phyloP scores from a whole-genome alignment of 2,888 invertebrate species.

The Lycocerus yunnanus region DNA sequence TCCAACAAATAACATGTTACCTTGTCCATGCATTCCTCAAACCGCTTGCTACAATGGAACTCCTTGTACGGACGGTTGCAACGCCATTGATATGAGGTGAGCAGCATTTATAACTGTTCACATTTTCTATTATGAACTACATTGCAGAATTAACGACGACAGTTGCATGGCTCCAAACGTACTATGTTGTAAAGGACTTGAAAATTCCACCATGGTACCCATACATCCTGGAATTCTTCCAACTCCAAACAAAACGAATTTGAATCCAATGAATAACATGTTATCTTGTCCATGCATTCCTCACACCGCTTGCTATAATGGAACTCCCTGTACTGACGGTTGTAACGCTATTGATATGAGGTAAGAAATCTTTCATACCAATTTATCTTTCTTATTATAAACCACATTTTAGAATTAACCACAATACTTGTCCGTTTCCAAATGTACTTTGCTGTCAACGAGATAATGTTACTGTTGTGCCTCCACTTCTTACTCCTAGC shows the following conservation, averaged over 20 bases:
- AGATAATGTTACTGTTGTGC: too few species aligned
- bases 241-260: too few species aligned
- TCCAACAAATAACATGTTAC: background rate
- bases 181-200: background rate
- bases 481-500: too few species aligned
- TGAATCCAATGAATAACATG: too few species aligned
- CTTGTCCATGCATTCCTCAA: too few species aligned
- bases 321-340: background rate
- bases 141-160: background rate
- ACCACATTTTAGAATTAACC: background rate
- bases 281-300: background rate
- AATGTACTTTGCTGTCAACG: constrained; percentile 63
- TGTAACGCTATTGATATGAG: background rate
- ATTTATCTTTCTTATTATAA: too few species aligned
- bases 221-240: background rate
- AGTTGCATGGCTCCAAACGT: background rate
- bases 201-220: too few species aligned
- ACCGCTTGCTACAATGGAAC: too few species aligned
- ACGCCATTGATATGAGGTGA: too few species aligned
- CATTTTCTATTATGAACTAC: background rate
- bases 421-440: constrained; percentile 51
- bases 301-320: background rate
- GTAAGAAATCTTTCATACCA: too few species aligned
- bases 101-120: too few species aligned
- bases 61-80: too few species aligned